Conservation (phyloP, 2,797 vertebrate species). For the Heliangelus exortis region DNA sequence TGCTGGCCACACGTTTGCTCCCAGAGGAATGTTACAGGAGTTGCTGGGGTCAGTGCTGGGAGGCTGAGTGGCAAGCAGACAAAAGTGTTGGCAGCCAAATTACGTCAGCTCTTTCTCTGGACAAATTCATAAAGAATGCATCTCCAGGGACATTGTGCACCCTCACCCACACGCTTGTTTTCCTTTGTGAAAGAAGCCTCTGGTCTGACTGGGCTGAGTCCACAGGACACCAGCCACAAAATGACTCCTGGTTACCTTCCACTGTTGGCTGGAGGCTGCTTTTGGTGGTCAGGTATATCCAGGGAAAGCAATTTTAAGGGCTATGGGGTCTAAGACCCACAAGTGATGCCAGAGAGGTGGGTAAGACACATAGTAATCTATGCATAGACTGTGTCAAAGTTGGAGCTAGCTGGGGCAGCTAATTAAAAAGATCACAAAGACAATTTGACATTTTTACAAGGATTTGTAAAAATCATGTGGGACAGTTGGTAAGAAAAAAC, state of each 20-base stretch:
- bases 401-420: neutral
- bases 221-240: neutral
- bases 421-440: neutral
- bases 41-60: neutral
- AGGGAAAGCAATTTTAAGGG: neutral
- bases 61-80: neutral
- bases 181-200: neutral
- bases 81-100: neutral
- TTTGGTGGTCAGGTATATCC: neutral
- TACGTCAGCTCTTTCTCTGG: neutral
- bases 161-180: neutral
- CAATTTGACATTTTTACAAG: neutral
- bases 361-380: neutral
- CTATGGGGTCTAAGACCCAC: neutral
- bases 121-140: neutral
- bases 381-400: neutral
- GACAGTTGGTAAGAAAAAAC: neutral
- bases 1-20: accelerated
- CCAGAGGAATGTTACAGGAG: neutral
- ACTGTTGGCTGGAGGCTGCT: neutral
- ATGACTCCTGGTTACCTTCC: neutral
- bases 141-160: neutral
- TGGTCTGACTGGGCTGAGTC: neutral
- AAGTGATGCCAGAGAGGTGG: neutral
- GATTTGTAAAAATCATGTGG: neutral